Percentiles rank a stretch among this genome's conserved stretches.
These are phyloP conservation scores for Sibirionetta formosa DNA, from an alignment of 2,797 vertebrate species.

Conservation along the genomic window DNA sequence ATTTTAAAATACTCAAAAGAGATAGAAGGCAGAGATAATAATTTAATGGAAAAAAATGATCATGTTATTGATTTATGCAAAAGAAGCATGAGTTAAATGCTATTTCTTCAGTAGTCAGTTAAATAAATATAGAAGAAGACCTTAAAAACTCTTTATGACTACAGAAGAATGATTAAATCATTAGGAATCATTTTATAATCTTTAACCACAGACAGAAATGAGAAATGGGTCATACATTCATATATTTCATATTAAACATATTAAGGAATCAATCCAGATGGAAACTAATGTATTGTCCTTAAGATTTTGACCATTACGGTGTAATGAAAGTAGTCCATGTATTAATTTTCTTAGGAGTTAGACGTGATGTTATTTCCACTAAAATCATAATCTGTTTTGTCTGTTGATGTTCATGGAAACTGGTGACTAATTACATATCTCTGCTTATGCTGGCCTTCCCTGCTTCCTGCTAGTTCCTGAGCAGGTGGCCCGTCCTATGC, in stretches of 20 bases:
- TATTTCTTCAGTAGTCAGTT: not conserved
- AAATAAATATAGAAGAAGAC: conserved; percentile 25
- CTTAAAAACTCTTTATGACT: conserved; percentile 16
- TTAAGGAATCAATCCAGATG: not conserved
- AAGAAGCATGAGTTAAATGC: not conserved
- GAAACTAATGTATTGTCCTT: not conserved
- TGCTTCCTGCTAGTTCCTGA: not conserved
- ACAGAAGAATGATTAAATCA: not conserved
- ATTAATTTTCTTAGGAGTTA: not conserved
- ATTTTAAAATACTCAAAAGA: conserved; percentile 6
- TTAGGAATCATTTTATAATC: conserved; percentile 17
- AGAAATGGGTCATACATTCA: not conserved
- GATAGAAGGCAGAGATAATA: not conserved
- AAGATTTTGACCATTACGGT: not conserved
- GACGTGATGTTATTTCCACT: not conserved
- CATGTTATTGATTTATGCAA: not conserved
- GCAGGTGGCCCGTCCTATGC: not conserved
- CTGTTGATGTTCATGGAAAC: rapidly evolving
- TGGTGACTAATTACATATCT: rapidly evolving
- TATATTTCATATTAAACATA: not conserved
- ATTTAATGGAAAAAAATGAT: not conserved
- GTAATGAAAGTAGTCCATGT: not conserved
- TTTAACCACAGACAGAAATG: not conserved
- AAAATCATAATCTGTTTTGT: not conserved
- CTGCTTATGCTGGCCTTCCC: not conserved